A percentile compares a stretch with the other conserved stretches of the same genome.
Evolutionary conservation across 2,888 invertebrate species (phyloP).

Genomic region (Hymenopus coronatus): DNA sequence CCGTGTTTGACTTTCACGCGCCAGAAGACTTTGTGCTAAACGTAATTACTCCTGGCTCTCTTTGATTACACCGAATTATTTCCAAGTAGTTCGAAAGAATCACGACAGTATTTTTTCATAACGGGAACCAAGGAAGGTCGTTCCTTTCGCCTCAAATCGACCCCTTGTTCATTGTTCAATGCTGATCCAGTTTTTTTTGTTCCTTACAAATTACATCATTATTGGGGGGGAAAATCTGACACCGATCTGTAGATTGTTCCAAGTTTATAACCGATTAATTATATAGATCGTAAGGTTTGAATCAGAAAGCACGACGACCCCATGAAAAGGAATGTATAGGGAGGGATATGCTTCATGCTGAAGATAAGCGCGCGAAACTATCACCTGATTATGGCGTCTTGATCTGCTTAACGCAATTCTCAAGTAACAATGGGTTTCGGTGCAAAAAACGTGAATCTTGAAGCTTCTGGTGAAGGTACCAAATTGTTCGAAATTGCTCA

Average conservation of each 20-base stretch:
- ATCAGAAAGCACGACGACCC: neutral
- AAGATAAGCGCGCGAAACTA: neutral
- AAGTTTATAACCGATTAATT: neutral
- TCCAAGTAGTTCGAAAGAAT: neutral
- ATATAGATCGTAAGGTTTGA: neutral
- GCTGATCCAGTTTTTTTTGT: neutral
- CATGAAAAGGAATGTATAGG: neutral
- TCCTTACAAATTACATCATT: neutral
- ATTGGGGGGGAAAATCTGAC: neutral
- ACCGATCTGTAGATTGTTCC: neutral
- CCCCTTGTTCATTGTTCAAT: neutral
- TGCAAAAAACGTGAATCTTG: neutral
- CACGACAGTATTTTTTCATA: neutral
- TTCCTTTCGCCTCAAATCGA: neutral
- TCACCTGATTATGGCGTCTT: neutral
- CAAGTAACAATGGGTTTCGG: neutral
- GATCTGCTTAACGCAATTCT: neutral
- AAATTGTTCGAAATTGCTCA: neutral
- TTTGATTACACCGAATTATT: conserved; percentile 9
- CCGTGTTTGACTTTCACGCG: neutral
- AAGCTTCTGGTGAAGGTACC: neutral
- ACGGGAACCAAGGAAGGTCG: neutral
- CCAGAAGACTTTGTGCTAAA: neutral
- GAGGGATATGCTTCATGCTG: neutral
- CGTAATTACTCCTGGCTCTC: neutral